These are phyloP conservation scores for Drosophila triauraria DNA, from an alignment of 1,140 invertebrate species.

Conservation along the genomic window DNA sequence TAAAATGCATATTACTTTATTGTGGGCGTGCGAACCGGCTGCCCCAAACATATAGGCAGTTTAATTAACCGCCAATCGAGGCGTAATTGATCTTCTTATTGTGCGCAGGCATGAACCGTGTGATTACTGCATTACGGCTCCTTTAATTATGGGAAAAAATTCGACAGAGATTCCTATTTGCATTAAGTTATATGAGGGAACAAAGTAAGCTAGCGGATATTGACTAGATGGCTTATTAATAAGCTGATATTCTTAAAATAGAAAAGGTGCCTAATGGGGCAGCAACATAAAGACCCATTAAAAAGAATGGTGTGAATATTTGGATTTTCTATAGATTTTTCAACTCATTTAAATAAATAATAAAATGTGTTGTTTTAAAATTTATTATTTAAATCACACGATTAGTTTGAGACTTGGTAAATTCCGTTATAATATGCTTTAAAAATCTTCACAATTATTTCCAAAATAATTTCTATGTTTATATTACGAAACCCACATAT, in stretches of 20 bases:
- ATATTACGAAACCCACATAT: too few species aligned
- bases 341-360: background rate
- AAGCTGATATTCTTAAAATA: background rate
- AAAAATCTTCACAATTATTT: too few species aligned
- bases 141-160: slow-evolving; percentile 23
- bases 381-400: too few species aligned
- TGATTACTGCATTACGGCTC: slow-evolving; percentile 32
- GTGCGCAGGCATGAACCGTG: slow-evolving; percentile 28
- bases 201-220: slow-evolving; percentile 11
- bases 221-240: background rate
- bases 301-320: background rate
- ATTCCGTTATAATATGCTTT: too few species aligned
- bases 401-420: too few species aligned
- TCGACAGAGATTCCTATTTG: slow-evolving; percentile 13
- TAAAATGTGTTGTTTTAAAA: too few species aligned
- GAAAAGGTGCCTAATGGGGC: background rate
- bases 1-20: slow-evolving; percentile 54
- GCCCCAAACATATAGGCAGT: slow-evolving; percentile 23
- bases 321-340: background rate
- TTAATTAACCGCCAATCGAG: slow-evolving; percentile 32
- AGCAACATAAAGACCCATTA: background rate
- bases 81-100: slow-evolving; percentile 52
- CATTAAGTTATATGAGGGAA: slow-evolving; percentile 6
- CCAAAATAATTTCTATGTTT: too few species aligned
- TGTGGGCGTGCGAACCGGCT: slow-evolving; percentile 32